A percentile compares a stretch with the other conserved stretches of the same genome.
phyloP scores from a whole-genome alignment of 2,113 vertebrate species.

The Thomomys bottae region DNA sequence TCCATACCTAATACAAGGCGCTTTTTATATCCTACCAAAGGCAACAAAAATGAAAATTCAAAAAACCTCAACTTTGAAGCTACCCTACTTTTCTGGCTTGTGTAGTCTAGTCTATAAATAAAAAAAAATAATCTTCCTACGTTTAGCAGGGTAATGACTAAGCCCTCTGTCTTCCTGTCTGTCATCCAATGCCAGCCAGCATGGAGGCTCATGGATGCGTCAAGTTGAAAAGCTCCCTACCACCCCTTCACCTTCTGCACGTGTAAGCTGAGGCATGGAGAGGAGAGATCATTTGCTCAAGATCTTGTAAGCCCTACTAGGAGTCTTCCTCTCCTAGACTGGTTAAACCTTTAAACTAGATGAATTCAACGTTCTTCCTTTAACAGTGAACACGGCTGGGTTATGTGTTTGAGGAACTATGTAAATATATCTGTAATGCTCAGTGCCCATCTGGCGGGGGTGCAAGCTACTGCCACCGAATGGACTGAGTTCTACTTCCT shows the following conservation, averaged over 20 bases:
- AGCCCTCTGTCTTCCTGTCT: conserved; percentile 23
- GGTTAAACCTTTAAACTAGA: background rate
- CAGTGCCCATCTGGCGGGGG: background rate
- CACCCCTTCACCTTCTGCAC: background rate
- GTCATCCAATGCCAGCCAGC: background rate
- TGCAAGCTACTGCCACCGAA: background rate
- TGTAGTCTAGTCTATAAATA: conserved; percentile 44
- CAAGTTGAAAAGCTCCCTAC: background rate
- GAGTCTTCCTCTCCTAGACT: background rate
- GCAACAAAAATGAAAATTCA: conserved; percentile 46
- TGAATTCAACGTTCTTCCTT: background rate
- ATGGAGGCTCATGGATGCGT: background rate
- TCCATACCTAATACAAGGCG: background rate
- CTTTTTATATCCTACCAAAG: conserved; percentile 5
- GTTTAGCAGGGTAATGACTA: conserved; percentile 43
- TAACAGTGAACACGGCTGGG: background rate
- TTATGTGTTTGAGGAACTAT: background rate
- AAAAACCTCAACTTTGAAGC: conserved; percentile 38
- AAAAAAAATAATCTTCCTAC: conserved; percentile 33
- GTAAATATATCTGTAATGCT: background rate
- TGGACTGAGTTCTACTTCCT: background rate
- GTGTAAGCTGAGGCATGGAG: background rate
- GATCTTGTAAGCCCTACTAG: background rate
- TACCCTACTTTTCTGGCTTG: background rate
- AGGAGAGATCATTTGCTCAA: background rate